Base-by-base conservation (phyloP, 2,113 vertebrate species). In the Ia io region DNA sequence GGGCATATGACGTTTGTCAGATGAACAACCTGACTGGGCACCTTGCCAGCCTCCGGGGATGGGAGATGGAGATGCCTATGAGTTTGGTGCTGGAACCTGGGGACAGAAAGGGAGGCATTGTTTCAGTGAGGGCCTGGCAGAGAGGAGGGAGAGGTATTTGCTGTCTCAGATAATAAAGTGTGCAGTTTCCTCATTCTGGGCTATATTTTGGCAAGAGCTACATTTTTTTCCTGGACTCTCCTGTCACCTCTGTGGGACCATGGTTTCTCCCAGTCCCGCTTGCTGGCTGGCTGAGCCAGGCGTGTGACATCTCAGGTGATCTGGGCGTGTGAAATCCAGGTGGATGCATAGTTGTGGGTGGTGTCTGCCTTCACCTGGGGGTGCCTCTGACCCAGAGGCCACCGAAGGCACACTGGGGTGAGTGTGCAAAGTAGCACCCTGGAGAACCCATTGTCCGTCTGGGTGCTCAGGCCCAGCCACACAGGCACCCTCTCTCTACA, bases 301-400 rank as follows among this genome's bases (percentile, higher is more conserved):
- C 4, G 0, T 6, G 1, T 56, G 89, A 10, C 2, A 3, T 63
- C 3, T 49, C 47, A 35, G 49, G 20, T 5, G 1, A 1, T 56
- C 42, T 53, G 32, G 42, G 73, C 56, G 22, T 59, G 25, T 30
- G 88, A 10, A 53, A 59, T 51, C n/a, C 1, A 0, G 40, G 20
- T 12, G 47, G 20, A 44, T 9, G 7, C 30, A 44, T 17, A 14
- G 13, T 61, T 12, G 3, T 17, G 63, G 20, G 37, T 59, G n/a
- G 28, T 7, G 3, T 88, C 40, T 0, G 2, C n/a, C 70, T 74
- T 78, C 10, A 13, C 37, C 28, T 32, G 63, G 4, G 22, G 40
- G 4, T 84, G 67, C 53, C 92, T 25, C 51, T 78, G 28, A 35
- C n/a, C 8, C 35, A 10, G 28, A 30, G 73, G 22, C 87, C 88